These are phyloP conservation scores for Drosophila nr. perissopoda DNA, from an alignment of 2,888 invertebrate species.

Conservation along the genomic window DNA sequence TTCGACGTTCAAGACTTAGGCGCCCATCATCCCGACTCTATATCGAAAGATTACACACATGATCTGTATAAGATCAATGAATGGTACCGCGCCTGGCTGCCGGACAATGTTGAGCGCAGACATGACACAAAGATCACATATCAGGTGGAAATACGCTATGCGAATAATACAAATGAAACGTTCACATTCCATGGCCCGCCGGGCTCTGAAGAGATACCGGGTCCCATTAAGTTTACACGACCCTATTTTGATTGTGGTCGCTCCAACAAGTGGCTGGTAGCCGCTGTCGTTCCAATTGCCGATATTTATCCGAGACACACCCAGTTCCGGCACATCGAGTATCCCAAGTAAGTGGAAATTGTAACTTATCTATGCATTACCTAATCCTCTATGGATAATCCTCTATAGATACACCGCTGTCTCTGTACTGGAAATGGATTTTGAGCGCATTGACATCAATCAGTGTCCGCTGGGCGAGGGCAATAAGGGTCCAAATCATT, in stretches of 20 bases:
- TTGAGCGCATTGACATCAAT: conserved; percentile 98
- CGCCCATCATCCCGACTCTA: conserved; percentile 91
- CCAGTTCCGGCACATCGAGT: conserved; percentile 96
- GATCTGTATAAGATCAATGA: conserved; percentile 96
- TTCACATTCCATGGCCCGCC: conserved; percentile 97
- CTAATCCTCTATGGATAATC: background rate
- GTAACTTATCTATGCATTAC: fast-evolving
- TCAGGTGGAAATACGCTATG: conserved; percentile 96
- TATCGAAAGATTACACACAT: conserved; percentile 94
- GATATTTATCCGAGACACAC: conserved; percentile 98
- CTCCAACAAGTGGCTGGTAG: conserved; percentile 97
- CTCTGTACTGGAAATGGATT: conserved; percentile 97
- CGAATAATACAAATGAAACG: conserved; percentile 98
- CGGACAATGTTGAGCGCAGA: conserved; percentile 92
- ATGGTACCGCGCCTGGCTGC: conserved; percentile 96
- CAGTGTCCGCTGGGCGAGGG: conserved; percentile 96
- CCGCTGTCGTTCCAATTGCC: conserved; percentile 96
- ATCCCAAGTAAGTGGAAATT: conserved; percentile 90
- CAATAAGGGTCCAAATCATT: conserved; percentile 94
- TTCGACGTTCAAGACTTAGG: conserved; percentile 94
- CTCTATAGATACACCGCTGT: conserved; percentile 92
- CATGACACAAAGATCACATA: conserved; percentile 97
- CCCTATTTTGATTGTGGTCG: conserved; percentile 98
- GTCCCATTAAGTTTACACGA: conserved; percentile 96
- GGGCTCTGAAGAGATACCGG: conserved; percentile 95